A percentile compares a stretch with the other conserved stretches of the same genome.
These are phyloP conservation scores for Raja brachyura DNA, from an alignment of 2,113 vertebrate species.

Conservation along the genomic window DNA sequence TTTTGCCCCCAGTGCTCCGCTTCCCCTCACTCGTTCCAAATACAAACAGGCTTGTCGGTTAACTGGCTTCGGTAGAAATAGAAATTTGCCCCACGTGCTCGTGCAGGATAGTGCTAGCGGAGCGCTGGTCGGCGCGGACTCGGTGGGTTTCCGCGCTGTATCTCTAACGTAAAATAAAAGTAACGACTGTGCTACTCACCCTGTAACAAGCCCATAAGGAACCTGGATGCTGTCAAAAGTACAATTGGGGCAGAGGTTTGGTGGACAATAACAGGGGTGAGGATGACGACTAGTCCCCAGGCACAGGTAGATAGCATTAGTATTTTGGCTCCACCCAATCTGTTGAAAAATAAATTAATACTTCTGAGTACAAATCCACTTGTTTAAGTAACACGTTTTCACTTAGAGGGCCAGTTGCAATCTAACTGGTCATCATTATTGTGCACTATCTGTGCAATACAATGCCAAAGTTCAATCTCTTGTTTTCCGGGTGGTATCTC, in stretches of 20 bases:
- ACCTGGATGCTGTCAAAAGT: conserved; percentile 73
- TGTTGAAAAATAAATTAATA: conserved; percentile 45
- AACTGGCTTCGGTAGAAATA: too few relatives aligned
- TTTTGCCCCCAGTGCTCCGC: too few relatives aligned
- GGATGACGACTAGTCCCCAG: conserved; percentile 78
- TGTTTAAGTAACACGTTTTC: not conserved
- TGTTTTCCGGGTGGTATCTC: too few relatives aligned
- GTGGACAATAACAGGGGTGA: conserved; percentile 72
- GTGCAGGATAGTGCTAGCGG: too few relatives aligned
- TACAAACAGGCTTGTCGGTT: too few relatives aligned
- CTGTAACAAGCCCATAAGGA: conserved; percentile 88
- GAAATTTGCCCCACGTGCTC: too few relatives aligned
- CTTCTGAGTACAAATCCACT: not conserved
- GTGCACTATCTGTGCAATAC: not conserved
- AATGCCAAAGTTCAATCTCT: too few relatives aligned
- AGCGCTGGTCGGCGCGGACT: too few relatives aligned
- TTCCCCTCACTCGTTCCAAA: too few relatives aligned
- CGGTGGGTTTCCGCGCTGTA: too few relatives aligned
- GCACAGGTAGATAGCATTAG: conserved; percentile 77
- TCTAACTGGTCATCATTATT: not conserved
- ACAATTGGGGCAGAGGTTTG: conserved; percentile 72
- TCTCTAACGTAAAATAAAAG: too few relatives aligned
- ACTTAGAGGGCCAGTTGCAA: not conserved
- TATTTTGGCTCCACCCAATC: conserved; percentile 88
- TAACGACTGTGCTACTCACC: conserved; percentile 58